Percentiles rank a stretch among this genome's conserved stretches.
Conservation (phyloP, 2,113 vertebrate species). For the Zonotrichia leucophrys region DNA sequence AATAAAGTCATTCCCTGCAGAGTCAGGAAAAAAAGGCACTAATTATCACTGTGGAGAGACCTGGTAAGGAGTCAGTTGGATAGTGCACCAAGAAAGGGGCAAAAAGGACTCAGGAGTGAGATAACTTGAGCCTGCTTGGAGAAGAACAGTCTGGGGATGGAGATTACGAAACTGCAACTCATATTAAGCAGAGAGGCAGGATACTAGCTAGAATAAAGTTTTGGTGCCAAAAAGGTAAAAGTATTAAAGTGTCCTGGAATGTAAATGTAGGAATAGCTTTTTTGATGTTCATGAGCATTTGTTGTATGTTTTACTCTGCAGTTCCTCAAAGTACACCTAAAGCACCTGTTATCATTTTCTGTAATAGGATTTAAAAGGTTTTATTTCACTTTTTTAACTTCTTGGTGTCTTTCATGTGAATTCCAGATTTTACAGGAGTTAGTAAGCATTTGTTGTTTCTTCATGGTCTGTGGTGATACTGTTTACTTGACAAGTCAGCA, state of each 20-base stretch:
- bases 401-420: not conserved
- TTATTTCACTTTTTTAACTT: not conserved
- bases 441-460: not conserved
- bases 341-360: not conserved
- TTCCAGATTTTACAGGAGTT: not conserved
- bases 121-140: rapidly evolving
- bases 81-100: rapidly evolving
- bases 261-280: rapidly evolving
- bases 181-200: not conserved
- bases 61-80: not conserved
- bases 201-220: not conserved
- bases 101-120: not conserved
- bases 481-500: not conserved
- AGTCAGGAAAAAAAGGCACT: not conserved
- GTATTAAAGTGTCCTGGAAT: not conserved
- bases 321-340: too few species aligned
- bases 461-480: not conserved
- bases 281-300: not conserved
- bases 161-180: not conserved
- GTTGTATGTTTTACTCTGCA: not conserved
- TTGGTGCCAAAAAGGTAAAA: not conserved
- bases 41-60: not conserved
- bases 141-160: not conserved
- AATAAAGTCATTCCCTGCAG: not conserved
- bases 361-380: not conserved